Evolutionary conservation across 2,888 invertebrate species (phyloP).

Genomic region (Pseudococcus viburni): DNA sequence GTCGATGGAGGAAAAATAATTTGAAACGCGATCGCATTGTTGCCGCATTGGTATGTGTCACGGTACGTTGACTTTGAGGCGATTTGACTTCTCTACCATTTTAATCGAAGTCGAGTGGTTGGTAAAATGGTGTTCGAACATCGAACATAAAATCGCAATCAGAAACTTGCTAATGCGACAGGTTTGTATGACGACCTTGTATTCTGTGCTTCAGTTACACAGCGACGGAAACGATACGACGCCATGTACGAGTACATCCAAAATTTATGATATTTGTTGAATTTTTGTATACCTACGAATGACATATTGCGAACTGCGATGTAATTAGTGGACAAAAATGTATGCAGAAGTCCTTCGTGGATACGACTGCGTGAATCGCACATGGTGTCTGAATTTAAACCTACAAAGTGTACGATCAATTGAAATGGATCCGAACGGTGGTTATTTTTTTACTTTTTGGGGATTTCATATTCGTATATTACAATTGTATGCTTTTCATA

Average conservation of each 20-base stretch:
- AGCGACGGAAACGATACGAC: background rate
- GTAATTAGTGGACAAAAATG: background rate
- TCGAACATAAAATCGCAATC: slow-evolving; percentile 15
- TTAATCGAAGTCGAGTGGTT: slow-evolving; percentile 63
- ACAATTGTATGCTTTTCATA: background rate
- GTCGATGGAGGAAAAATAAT: slow-evolving; percentile 63
- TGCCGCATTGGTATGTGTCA: slow-evolving; percentile 66
- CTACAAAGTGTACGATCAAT: background rate
- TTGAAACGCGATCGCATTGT: slow-evolving; percentile 66
- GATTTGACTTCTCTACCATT: slow-evolving; percentile 64
- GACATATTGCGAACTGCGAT: background rate
- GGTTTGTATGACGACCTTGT: slow-evolving; percentile 28
- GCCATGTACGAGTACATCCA: background rate
- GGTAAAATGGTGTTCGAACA: slow-evolving; percentile 55
- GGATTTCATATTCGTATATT: background rate
- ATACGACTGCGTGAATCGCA: background rate
- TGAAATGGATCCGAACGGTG: background rate
- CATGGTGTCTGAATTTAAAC: background rate
- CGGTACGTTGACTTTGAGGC: slow-evolving; percentile 66
- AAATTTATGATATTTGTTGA: background rate
- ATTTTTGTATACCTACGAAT: background rate
- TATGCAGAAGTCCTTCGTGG: background rate
- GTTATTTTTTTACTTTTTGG: background rate
- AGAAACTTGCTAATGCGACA: background rate
- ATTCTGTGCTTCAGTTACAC: slow-evolving; percentile 12